phyloP scores from a whole-genome alignment of 2,113 vertebrate species.

The Hyla sarda region DNA sequence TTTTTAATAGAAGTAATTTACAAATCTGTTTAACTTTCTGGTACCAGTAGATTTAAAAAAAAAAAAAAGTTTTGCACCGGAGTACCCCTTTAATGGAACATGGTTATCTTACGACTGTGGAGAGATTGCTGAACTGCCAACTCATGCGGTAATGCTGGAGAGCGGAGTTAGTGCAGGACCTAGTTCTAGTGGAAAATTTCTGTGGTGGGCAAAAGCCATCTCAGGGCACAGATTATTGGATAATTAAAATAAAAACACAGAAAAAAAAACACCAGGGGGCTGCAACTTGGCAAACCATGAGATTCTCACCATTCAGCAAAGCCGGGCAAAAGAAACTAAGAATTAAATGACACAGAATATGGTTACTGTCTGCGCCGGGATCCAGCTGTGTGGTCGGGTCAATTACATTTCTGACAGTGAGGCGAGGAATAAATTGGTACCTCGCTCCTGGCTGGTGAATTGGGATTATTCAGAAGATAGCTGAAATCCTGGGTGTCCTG shows the following conservation, averaged over 20 bases:
- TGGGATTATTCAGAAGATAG: constrained; percentile 25
- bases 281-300: constrained; percentile 15
- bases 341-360: constrained; percentile 36
- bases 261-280: not conserved
- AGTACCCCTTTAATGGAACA: too few species aligned
- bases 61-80: too few species aligned
- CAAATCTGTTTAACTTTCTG: too few species aligned
- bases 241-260: not conserved
- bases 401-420: constrained; percentile 23
- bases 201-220: not conserved
- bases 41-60: too few species aligned
- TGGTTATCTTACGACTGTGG: not conserved
- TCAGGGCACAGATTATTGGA: constrained; percentile 29
- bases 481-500: constrained; percentile 62
- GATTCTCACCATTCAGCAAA: constrained; percentile 21
- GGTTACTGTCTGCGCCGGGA: constrained; percentile 8
- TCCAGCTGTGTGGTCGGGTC: constrained; percentile 40
- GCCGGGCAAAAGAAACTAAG: constrained; percentile 22
- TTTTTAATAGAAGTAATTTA: too few species aligned
- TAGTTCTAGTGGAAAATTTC: not conserved
- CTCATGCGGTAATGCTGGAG: not conserved
- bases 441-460: not conserved
- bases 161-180: not conserved
- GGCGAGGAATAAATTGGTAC: not conserved
- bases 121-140: not conserved